Base-by-base conservation (phyloP, 2,797 vertebrate species). In the Taenioides sp. region DNA sequence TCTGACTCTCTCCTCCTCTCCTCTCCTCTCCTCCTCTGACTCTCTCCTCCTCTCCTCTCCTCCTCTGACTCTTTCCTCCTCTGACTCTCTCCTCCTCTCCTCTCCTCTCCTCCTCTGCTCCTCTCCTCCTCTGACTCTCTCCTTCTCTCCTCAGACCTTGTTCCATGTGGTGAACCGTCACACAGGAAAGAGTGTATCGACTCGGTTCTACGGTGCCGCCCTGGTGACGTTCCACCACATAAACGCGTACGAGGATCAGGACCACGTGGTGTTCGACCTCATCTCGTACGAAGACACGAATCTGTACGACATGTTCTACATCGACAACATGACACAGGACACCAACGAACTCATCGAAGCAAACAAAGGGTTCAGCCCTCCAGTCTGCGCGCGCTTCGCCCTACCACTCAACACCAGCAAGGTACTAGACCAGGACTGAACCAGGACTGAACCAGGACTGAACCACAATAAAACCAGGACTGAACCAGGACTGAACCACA, bases 211-310 rank as follows among this genome's bases (percentile, higher is more conserved):
- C 5, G 82, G 91, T 0, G 95, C 96, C 22, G 84, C 96, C 3
- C 20, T 99, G 83, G 95, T 98, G 52, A 75, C 94, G 47, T 98
- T 96, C 73, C 98, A 99, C 79, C 98, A 99, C n/a, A 63, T 98
- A 74, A 99, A 98, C 0, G 96, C 97, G 34, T 97, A 95, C 2
- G 97, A 98, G 89, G 95, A 94, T 0, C 91, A 94, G 0, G 89
- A 81, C n/a, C 95, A 96, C 40, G 47, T 99, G 31, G 73, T 98
- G 55, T 94, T 97, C 17, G 97, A 99, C 57, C 57, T 98, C 20
- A 91, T 99, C 65, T 63, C 89, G 63, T 96, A 98, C 25, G 22
- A 86, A 58, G 94, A 99, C 88, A 87, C 81, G 52, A 94, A 93
- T 57, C 92, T 99, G 12, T 98, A 98, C 67, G 76, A 97, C 0